Evolutionary conservation across 2,113 vertebrate genomes (phyloP).

Genomic region (Pao palembangensis): DNA sequence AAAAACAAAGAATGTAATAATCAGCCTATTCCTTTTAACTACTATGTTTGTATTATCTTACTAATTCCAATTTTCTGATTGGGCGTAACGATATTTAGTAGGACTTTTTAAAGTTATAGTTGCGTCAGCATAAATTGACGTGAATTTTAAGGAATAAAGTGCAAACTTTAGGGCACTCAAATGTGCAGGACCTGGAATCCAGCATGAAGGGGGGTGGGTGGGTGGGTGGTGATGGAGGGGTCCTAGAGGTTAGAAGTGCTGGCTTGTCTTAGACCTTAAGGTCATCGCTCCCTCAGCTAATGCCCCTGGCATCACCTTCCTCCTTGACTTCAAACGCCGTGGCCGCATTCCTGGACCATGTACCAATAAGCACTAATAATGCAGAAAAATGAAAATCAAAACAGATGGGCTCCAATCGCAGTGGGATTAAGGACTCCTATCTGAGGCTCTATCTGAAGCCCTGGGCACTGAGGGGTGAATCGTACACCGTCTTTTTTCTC

Average conservation of each 20-base stretch:
- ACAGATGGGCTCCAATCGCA: conserved; percentile 82
- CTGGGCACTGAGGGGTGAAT: conserved; percentile 69
- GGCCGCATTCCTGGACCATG: conserved; percentile 79
- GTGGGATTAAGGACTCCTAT: conserved; percentile 75
- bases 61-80: no score
- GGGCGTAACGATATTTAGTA: no score
- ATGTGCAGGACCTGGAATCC: conserved; percentile 44
- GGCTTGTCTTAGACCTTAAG: conserved; percentile 77
- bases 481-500: conserved; percentile 60
- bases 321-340: conserved; percentile 79
- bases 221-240: conserved; percentile 58
- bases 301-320: conserved; percentile 78
- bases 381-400: conserved; percentile 83
- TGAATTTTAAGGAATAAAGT: conserved; percentile 15
- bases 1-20: no score
- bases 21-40: no score
- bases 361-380: conserved; percentile 87
- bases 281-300: conserved; percentile 76
- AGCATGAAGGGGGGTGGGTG: conserved; percentile 51
- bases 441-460: conserved; percentile 76
- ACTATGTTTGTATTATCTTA: no score
- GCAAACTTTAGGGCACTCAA: conserved; percentile 18
- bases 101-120: no score
- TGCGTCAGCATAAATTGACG: no score
- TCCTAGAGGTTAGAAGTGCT: conserved; percentile 65